Conservation (phyloP, 2,888 invertebrate genomes). For the Zele albiditarsus region DNA sequence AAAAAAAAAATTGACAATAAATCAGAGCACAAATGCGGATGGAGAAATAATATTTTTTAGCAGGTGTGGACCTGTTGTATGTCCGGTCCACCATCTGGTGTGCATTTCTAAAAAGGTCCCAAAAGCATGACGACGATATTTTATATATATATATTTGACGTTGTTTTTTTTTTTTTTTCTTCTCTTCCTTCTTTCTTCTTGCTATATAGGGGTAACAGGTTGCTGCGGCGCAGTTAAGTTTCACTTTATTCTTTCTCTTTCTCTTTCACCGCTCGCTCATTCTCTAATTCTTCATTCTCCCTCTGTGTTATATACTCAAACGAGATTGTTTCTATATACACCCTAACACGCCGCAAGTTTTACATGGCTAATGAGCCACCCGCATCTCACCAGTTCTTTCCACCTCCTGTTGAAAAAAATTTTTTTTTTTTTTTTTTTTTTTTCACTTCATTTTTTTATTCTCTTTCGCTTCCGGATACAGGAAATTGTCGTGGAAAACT, state of each 20-base stretch:
- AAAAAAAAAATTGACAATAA: neutral
- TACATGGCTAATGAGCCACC: constrained; percentile 59
- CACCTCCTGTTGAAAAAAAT: neutral
- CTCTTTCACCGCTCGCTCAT: constrained; percentile 29
- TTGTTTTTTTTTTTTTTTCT: neutral
- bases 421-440: constrained; percentile 38
- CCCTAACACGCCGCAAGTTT: constrained; percentile 27
- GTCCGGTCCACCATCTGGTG: constrained; percentile 63
- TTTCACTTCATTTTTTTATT: neutral
- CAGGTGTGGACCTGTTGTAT: constrained; percentile 44
- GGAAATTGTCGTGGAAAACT: neutral
- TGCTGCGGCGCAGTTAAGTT: constrained; percentile 43
- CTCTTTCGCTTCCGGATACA: too few species aligned
- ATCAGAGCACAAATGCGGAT: too few species aligned
- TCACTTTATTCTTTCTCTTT: constrained; percentile 22
- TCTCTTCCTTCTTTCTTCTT: constrained; percentile 15
- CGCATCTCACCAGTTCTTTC: constrained; percentile 30
- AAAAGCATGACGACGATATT: constrained; percentile 23
- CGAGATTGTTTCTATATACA: constrained; percentile 3
- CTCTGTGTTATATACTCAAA: neutral
- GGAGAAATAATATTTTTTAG: constrained; percentile 46
- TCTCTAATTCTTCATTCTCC: constrained; percentile 14
- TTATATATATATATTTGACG: neutral
- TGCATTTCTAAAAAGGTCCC: constrained; percentile 54
- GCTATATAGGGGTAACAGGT: constrained; percentile 60